These are phyloP conservation scores for Tychaedon coryphoeus DNA, from an alignment of 2,113 vertebrate genomes.

Conservation along the genomic window DNA sequence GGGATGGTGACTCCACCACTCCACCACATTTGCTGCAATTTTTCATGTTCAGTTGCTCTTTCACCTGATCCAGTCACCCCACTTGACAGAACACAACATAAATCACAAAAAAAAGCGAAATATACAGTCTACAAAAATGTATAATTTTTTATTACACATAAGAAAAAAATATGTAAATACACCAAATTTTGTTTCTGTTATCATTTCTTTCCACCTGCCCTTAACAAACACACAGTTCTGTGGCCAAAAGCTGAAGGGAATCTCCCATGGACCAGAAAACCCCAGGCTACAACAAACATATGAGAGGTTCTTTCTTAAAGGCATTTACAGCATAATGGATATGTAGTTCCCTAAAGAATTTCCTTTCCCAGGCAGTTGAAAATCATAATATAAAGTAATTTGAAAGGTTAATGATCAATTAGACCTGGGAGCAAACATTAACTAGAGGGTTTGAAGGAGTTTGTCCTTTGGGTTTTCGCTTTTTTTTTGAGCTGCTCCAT, in stretches of 20 bases:
- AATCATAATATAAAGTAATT: not conserved
- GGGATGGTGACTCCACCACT: too few relatives aligned
- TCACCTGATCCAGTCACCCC: not conserved
- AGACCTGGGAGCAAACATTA: not conserved
- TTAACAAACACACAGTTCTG: not conserved
- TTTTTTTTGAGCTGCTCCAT: not conserved
- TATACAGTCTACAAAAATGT: not conserved
- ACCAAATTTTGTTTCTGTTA: not conserved
- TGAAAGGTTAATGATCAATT: not conserved
- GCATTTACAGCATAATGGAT: not conserved
- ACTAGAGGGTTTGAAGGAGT: not conserved
- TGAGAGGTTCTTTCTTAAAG: not conserved
- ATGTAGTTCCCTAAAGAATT: not conserved
- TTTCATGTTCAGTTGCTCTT: not conserved
- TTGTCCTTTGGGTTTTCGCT: not conserved
- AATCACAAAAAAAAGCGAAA: not conserved
- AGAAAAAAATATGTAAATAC: not conserved
- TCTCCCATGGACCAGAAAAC: not conserved
- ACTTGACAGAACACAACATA: not conserved
- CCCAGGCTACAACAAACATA: not conserved
- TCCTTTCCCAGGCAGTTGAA: not conserved
- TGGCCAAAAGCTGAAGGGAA: not conserved
- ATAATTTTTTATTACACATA: not conserved
- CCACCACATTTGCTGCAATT: not conserved
- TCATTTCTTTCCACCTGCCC: not conserved